Evolutionary conservation across 2,888 invertebrate genomes (phyloP), one percentile per base, ranked within the genome.

Genomic region (Diogma glabrata): DNA sequence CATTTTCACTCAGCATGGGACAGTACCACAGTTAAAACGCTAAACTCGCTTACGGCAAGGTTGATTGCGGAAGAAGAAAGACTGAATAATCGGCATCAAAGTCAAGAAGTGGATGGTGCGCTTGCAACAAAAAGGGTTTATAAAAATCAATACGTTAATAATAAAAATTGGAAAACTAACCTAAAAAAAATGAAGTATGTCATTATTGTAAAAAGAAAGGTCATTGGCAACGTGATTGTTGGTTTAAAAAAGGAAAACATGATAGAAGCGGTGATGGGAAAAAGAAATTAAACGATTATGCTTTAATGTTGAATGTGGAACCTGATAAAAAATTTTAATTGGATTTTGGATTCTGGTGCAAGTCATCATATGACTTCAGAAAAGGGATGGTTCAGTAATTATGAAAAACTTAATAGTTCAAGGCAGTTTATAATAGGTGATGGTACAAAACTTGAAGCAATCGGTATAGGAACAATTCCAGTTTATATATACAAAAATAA

Each of bases 361-460:
- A 33, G 4, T 33, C 12, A 33, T 33, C 33, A 33, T 16, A 33
- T 2, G 33, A 33, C 33, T 33, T 14, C 7, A 16, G 10, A 49
- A 14, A 28, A 23, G 4, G 49, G 51, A 12, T 51, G 49, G 30
- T 56, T 56, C 14, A 14, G n/a, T 33, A 14, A 33, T 12, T 52
- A 38, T 38, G 16, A 16, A 10, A 24, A 40, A 20, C 47, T 52
- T 5, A 20, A 16, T 14, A 10, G n/a, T 12, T 26, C 19, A 40
- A 17, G 14, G 14, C n/a, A n/a, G n/a, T n/a, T n/a, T n/a, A n/a
- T n/a, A n/a, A n/a, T n/a, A n/a, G n/a, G n/a, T n/a, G n/a, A n/a
- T n/a, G n/a, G n/a, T n/a, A n/a, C n/a, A n/a, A n/a, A n/a, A n/a
- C n/a, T n/a, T n/a, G n/a, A n/a, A 14, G 14, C 12, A 33, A 5